A percentile compares a stretch with the other conserved stretches of the same genome.
phyloP scores from a whole-genome alignment of 2,113 vertebrate species.

The Zosterops lateralis region DNA sequence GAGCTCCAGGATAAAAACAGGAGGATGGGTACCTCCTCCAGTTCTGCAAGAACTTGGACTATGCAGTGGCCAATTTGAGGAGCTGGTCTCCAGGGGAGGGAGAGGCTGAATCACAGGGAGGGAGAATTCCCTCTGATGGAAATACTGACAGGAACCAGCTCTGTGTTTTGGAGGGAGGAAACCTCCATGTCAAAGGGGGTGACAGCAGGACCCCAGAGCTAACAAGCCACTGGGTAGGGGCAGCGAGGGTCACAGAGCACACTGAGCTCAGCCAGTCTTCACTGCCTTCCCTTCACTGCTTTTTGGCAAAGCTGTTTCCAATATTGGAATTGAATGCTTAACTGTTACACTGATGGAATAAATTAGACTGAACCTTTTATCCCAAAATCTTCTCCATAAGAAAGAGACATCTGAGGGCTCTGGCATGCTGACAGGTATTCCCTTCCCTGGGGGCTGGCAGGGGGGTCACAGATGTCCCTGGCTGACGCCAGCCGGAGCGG shows the following conservation, averaged over 20 bases:
- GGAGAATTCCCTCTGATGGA: neutral
- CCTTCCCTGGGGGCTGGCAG: neutral
- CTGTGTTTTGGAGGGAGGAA: neutral
- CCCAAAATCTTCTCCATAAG: neutral
- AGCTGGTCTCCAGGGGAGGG: neutral
- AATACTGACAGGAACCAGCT: neutral
- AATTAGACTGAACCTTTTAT: constrained; percentile 53
- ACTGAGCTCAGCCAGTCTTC: rapidly evolving
- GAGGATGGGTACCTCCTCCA: neutral
- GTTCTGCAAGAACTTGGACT: neutral
- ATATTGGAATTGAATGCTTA: constrained; percentile 40
- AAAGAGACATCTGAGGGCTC: constrained; percentile 34
- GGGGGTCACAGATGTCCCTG: constrained; percentile 14
- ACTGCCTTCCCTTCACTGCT: neutral
- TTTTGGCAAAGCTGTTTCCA: constrained; percentile 42
- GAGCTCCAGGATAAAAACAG: neutral
- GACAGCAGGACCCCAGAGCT: neutral
- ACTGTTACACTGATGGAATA: constrained; percentile 48
- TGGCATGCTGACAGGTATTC: constrained; percentile 27
- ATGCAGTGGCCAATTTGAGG: neutral
- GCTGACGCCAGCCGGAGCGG: neutral
- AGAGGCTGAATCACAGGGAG: neutral
- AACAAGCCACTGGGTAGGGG: neutral
- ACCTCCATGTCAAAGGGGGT: rapidly evolving
- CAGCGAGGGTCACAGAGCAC: neutral